Conservation (phyloP, 2,797 vertebrate genomes). For the Nannoperca obscura region DNA sequence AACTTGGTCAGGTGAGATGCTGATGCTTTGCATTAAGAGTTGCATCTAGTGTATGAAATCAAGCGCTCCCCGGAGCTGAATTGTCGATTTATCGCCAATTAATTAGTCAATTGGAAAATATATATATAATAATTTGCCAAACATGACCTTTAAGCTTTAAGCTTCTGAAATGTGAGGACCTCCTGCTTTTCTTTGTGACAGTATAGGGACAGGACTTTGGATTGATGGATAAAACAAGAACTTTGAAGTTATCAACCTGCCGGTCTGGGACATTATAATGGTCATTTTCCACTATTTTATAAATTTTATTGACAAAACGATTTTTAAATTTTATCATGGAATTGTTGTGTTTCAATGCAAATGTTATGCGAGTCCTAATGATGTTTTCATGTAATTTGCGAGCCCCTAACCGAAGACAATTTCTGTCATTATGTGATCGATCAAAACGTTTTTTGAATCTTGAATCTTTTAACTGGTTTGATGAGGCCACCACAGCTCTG, state of each 20-base stretch:
- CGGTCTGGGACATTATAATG: not conserved
- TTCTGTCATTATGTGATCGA: too few species aligned
- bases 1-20: constrained; percentile 44
- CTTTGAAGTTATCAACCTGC: too few species aligned
- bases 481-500: not conserved
- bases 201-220: not conserved
- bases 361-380: too few species aligned
- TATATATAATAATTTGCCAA: not conserved
- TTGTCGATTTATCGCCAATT: constrained; percentile 2
- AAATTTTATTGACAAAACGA: not conserved
- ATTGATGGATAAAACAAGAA: not conserved
- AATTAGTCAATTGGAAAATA: not conserved
- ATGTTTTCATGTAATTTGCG: too few species aligned
- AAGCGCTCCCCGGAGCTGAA: not conserved
- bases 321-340: too few species aligned
- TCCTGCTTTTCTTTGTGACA: not conserved
- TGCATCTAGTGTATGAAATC: constrained; percentile 29
- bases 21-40: constrained; percentile 33
- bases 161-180: not conserved
- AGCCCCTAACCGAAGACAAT: too few species aligned
- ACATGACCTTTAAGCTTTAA: not conserved
- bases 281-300: not conserved
- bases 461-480: not conserved
- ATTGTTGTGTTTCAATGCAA: too few species aligned
- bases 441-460: too few species aligned